These are phyloP conservation scores for Tor tambroides DNA, from an alignment of 2,113 vertebrate species.

Conservation along the genomic window DNA sequence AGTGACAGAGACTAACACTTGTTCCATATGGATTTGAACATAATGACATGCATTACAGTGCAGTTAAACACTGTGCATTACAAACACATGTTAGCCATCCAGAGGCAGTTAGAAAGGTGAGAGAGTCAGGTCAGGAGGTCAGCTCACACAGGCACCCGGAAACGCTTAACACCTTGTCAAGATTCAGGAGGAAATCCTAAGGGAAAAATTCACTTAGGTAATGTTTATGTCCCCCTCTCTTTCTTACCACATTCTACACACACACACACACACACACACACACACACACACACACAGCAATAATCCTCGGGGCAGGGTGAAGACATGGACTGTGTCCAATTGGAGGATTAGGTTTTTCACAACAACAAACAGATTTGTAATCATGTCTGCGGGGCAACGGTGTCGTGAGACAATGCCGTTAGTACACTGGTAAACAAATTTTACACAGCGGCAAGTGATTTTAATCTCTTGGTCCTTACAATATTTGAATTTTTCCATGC, in stretches of 20 bases:
- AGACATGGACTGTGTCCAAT: conserved; percentile 53
- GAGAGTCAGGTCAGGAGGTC: conserved; percentile 66
- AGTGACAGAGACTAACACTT: not conserved
- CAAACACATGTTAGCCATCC: not conserved
- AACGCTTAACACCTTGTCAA: conserved; percentile 72
- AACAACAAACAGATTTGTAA: conserved; percentile 39
- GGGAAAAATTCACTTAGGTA: conserved; percentile 62
- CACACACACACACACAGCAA: conserved; percentile 47
- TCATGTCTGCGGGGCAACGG: not conserved
- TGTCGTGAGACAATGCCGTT: not conserved
- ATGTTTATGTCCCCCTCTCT: conserved; percentile 50
- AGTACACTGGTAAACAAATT: not conserved
- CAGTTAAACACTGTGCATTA: not conserved
- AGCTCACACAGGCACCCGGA: conserved; percentile 69
- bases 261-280: conserved; percentile 46
- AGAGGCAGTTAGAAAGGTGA: conserved; percentile 36
- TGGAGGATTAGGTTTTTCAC: conserved; percentile 52
- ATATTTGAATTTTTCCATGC: not conserved
- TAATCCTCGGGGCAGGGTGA: conserved; percentile 31
- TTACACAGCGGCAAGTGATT: conserved; percentile 10
- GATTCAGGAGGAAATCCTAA: conserved; percentile 71
- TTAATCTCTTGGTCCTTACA: not conserved
- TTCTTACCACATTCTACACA: conserved; percentile 51
- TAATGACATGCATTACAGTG: conserved; percentile 35
- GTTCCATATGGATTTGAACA: not conserved